A percentile compares a stretch with the other conserved stretches of the same genome.
Evolutionary conservation across 2,888 invertebrate species (phyloP).

Genomic region (Chromoteleia sp.): DNA sequence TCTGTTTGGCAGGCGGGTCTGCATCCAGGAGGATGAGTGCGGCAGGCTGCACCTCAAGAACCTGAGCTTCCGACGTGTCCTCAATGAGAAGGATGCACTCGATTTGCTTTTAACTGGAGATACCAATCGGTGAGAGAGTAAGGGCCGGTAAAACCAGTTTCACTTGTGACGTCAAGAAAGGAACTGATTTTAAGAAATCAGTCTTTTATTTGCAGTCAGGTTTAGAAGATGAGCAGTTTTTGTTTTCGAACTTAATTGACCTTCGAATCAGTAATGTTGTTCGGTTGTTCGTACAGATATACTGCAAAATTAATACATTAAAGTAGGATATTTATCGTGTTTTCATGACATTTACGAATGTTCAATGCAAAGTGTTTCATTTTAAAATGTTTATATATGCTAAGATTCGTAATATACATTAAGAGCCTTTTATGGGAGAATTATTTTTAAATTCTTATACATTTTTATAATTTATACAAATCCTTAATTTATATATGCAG

Average conservation of each 20-base stretch:
- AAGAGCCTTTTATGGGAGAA: too few species aligned
- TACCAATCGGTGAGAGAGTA: constrained; percentile 84
- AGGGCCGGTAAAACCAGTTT: constrained; percentile 66
- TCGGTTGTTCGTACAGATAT: too few species aligned
- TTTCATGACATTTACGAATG: too few species aligned
- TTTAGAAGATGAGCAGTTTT: constrained; percentile 21
- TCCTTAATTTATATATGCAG: too few species aligned
- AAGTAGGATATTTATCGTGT: too few species aligned
- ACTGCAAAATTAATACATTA: too few species aligned
- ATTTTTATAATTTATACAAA: too few species aligned
- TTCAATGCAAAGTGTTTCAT: too few species aligned
- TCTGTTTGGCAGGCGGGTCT: constrained; percentile 84
- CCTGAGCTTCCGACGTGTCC: constrained; percentile 84
- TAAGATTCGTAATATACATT: too few species aligned
- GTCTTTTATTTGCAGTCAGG: constrained; percentile 34
- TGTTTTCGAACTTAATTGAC: neutral
- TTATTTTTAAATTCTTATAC: too few species aligned
- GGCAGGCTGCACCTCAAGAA: constrained; percentile 85
- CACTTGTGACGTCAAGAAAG: constrained; percentile 61
- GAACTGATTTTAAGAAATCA: constrained; percentile 51
- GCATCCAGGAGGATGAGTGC: constrained; percentile 85
- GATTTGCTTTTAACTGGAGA: constrained; percentile 85
- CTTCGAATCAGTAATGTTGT: neutral
- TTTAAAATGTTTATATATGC: too few species aligned
- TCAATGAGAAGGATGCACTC: constrained; percentile 85